These are phyloP conservation scores for Chaetorhynchus papuensis DNA, from an alignment of 2,113 vertebrate species.

Conservation along the genomic window DNA sequence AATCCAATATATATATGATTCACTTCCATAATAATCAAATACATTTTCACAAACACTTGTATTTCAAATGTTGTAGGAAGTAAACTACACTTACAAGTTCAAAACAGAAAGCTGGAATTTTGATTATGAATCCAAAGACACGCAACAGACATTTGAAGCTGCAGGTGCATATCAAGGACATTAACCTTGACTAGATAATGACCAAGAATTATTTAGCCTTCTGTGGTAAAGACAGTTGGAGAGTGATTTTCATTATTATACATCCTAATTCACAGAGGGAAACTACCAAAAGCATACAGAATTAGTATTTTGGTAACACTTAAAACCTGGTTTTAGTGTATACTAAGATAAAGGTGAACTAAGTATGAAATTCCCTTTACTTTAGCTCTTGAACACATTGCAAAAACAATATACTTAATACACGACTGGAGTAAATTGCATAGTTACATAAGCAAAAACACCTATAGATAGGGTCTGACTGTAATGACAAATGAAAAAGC, in stretches of 20 bases:
- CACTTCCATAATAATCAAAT: not conserved
- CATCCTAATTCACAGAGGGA: not conserved
- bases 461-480: not conserved
- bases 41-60: not conserved
- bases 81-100: not conserved
- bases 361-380: not conserved
- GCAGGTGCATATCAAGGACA: not conserved
- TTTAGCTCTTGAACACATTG: not conserved
- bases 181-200: not conserved
- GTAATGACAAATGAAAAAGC: not conserved
- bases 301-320: not conserved
- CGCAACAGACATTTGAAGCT: accelerated
- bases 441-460: not conserved
- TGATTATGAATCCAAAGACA: not conserved
- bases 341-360: not conserved
- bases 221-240: not conserved
- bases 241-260: not conserved
- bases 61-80: not conserved
- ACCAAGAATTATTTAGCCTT: not conserved
- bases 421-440: not conserved
- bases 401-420: not conserved
- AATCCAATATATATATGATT: not conserved
- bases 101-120: not conserved
- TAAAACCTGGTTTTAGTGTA: not conserved
- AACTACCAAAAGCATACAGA: not conserved